Conservation (phyloP, 2,888 invertebrate genomes). For the Drosophila pseudotakahashii region DNA sequence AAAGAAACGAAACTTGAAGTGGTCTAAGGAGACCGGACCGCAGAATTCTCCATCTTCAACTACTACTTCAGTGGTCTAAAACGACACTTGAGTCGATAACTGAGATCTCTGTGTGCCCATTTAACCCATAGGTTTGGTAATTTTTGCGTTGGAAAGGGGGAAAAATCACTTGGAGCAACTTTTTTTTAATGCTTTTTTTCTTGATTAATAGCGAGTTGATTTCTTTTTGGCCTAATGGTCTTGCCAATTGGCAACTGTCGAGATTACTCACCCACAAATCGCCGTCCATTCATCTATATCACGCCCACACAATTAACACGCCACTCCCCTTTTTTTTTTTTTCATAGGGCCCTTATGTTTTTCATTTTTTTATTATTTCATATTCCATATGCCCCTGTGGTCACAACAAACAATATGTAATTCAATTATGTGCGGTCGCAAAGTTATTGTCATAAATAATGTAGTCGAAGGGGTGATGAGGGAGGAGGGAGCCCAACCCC, state of each 20-base stretch:
- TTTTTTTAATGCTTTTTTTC: background rate
- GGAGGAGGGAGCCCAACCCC: background rate
- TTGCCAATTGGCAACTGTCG: slow-evolving; percentile 26
- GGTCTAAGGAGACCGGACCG: slow-evolving; percentile 8
- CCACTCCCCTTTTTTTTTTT: slow-evolving; percentile 45
- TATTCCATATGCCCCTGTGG: slow-evolving; percentile 23
- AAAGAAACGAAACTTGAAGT: slow-evolving; percentile 30
- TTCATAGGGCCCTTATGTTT: background rate
- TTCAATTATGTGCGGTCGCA: slow-evolving; percentile 74
- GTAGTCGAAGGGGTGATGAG: slow-evolving; percentile 5
- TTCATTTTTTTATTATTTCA: slow-evolving; percentile 3
- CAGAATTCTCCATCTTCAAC: slow-evolving; percentile 27
- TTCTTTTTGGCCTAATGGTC: slow-evolving; percentile 24
- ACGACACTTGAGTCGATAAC: slow-evolving; percentile 75
- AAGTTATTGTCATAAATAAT: slow-evolving; percentile 72
- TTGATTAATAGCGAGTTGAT: slow-evolving; percentile 25
- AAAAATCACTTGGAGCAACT: background rate
- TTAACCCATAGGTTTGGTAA: background rate
- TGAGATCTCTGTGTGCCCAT: slow-evolving; percentile 17
- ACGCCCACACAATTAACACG: slow-evolving; percentile 77
- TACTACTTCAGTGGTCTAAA: slow-evolving; percentile 80
- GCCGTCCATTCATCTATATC: slow-evolving; percentile 73
- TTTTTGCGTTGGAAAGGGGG: background rate
- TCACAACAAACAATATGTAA: slow-evolving; percentile 66
- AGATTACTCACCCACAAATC: slow-evolving; percentile 51